Evolutionary conservation across 2,113 vertebrate species (phyloP).

Genomic region (Pleuronectes platessa): DNA sequence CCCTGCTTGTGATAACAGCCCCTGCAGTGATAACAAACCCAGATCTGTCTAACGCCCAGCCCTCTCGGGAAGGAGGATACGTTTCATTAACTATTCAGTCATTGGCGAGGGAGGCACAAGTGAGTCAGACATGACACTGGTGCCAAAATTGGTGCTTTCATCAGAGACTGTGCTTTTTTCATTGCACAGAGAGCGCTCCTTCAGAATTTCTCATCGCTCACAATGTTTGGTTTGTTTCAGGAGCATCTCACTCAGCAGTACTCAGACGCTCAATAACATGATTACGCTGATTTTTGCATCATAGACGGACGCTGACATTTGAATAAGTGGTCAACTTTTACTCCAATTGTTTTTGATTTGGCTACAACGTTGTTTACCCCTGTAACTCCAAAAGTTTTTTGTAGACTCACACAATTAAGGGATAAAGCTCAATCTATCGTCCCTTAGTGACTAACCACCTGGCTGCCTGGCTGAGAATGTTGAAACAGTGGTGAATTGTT

Average conservation of each 20-base stretch:
- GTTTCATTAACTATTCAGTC: constrained; percentile 70
- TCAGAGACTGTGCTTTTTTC: constrained; percentile 56
- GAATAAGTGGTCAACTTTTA: no score
- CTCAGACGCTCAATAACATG: background rate
- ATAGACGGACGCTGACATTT: background rate
- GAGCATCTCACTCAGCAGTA: background rate
- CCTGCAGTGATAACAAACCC: constrained; percentile 71
- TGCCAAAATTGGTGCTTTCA: constrained; percentile 50
- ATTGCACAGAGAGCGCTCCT: constrained; percentile 3
- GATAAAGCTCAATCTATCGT: no score
- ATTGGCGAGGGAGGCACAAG: constrained; percentile 30
- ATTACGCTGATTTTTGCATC: constrained; percentile 3
- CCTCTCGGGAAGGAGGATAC: constrained; percentile 55
- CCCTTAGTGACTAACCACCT: no score
- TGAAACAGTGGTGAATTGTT: no score
- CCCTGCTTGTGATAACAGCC: constrained; percentile 47
- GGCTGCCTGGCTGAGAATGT: no score
- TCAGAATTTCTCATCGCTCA: constrained; percentile 5
- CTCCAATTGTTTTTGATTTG: no score
- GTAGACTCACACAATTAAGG: no score
- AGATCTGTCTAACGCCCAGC: constrained; percentile 67
- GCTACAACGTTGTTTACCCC: no score
- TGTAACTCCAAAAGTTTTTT: no score
- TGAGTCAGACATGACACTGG: constrained; percentile 44
- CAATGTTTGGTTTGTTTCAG: constrained; percentile 33